Conservation (phyloP, 2,113 vertebrate genomes). For the Centrocercus urophasianus region DNA sequence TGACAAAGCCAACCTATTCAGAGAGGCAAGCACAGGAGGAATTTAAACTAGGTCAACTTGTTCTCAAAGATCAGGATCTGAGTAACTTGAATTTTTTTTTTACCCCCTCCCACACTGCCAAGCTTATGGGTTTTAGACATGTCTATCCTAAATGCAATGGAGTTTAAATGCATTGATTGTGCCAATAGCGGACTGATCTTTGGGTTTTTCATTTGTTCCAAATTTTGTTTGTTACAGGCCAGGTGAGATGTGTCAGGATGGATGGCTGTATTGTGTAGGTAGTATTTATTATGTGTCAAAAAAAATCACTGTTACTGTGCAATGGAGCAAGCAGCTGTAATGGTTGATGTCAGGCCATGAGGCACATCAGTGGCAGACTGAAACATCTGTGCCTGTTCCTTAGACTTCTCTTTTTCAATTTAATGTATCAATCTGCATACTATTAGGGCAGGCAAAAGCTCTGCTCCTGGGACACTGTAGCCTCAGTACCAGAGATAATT, state of each 20-base stretch:
- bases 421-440: neutral
- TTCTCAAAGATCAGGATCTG: neutral
- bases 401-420: neutral
- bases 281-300: neutral
- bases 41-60: neutral
- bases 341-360: neutral
- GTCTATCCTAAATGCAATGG: neutral
- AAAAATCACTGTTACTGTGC: neutral
- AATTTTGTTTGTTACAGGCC: neutral
- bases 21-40: neutral
- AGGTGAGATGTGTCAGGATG: neutral
- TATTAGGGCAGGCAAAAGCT: neutral
- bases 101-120: neutral
- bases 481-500: neutral
- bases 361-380: neutral
- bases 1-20: neutral
- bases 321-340: neutral
- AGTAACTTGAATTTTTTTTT: neutral
- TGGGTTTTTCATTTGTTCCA: accelerated
- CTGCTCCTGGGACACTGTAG: neutral
- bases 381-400: accelerated
- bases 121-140: neutral
- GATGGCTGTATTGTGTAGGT: neutral
- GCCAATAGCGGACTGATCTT: neutral
- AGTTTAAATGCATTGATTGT: neutral